Base-by-base conservation (phyloP, 2,797 vertebrate genomes). In the Hipposideros larvatus region DNA sequence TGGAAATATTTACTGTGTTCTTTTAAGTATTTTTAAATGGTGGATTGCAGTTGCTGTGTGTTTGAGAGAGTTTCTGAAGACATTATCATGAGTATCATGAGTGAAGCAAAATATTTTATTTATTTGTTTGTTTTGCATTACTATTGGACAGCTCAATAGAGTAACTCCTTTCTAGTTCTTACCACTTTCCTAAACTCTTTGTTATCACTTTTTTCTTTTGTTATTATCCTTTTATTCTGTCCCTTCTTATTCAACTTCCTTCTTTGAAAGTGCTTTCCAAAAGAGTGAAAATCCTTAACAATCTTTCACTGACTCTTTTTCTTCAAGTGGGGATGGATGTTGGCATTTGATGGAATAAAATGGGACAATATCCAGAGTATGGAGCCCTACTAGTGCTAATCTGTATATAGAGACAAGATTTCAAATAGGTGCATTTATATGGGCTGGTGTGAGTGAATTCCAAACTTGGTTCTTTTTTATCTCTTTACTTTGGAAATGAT, bases 261-360 rank as follows among this genome's bases (percentile, higher is more conserved):
- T 66, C 28, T 26, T 91, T 34, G 26, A 93, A 79, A 59, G 4
- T 59, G 5, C 5, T 93, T 94, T 92, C 85, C 53, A 84, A 90
- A 97, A 80, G 18, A 93, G 37, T 19, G 16, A 22, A 93, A 92
- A 78, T 57, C 5, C 1, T 46, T 70, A 65, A 8, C 1, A 37
- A 34, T 78, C n/a, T 87, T 87, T 89, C n/a, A 31, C 13, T 61
- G n/a, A 73, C 10, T 57, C 3, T 59, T 46, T 88, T 86, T 74
- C 73, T 77, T 88, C 14, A 16, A 55, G 8, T 48, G 1, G 0
- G 19, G 18, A 13, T n/a, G 55, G 6, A 22, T 41, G 6, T 41
- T 55, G 26, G 3, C 28, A 10, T 71, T 55, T 92, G 48, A 94
- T 90, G 48, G 16, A 77, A 82, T n/a, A 15, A 89, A 75, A 34